Evolutionary conservation across 2,797 vertebrate species (phyloP), one percentile per base, ranked within the genome.

Genomic region (Darevskia mixta): DNA sequence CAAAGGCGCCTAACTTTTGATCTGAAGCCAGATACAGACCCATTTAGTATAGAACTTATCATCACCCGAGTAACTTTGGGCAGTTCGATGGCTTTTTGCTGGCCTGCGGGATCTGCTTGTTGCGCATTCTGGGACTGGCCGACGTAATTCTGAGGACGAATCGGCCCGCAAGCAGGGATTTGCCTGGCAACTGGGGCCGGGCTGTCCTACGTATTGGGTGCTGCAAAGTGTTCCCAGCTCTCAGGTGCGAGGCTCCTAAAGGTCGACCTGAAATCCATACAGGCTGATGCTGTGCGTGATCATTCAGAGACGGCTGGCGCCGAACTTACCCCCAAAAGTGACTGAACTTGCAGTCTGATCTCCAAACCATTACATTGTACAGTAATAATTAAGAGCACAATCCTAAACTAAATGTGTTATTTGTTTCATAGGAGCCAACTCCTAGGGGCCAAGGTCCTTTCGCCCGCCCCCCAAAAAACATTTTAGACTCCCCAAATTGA

Each of bases 51-150:
- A 15, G 69, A 80, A 27, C 5, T 18, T 1, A 82, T 87, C 82
- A 80, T 82, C 82, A 87, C 86, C 90, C 87, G 64, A 89, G 91
- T 87, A 92, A 95, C 92, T 92, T 94, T 94, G 92, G 93, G 93
- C 93, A 92, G 90, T 91, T 89, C 90, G 87, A 77, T 88, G 92
- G 6, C 58, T 29, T 55, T 35, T 73, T 4, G 91, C 92, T 94
- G 82, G 88, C 90, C 86, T 76, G 32, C 77, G 29, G 89, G 83
- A 94, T 92, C 86, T 94, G 32, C 87, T 32, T 3, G 64, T 4
- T 17, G 66, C 38, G 7, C 92, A 75, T 93, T 93, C 93, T 87
- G 13, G 83, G 6, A 69, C 69, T 69, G 86, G 87, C 86, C 90
- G 82, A 49, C 29, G 10, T 8, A 32, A 25, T 78, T 11, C 69